Base-by-base conservation (phyloP, 1,140 invertebrate genomes). In the Drosophila insularis region DNA sequence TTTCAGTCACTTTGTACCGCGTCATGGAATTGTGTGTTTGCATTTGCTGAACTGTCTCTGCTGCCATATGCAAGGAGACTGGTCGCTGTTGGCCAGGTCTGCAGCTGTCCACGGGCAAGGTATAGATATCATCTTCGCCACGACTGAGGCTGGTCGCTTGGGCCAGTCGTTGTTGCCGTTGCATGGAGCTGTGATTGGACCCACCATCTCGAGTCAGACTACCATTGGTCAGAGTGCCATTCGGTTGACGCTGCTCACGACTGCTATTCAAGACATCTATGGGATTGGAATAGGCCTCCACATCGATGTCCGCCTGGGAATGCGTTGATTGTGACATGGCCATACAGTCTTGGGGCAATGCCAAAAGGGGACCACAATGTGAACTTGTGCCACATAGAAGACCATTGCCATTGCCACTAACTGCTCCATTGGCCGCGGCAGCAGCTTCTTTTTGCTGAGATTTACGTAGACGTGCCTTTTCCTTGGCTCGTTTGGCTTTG, bases 381-480 rank as follows among this genome's bases (percentile, higher is more conserved):
- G 82, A 74, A 54, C 67, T 74, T 43, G 68, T 68, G 71, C 71
- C 65, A 63, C 74, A 91, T 1, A 63, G 92, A 68, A 92, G 91
- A 85, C 62, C 27, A 27, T 27, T 90, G 76, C 68, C 91, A 85
- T 61, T 75, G 1, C 54, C 54, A 78, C 81, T 78, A 0, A 84
- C 90, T 56, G 92, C 92, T 58, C 92, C 92, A 80, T 86, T 81
- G 2, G 4, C 91, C 75, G 81, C 92, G 73, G 11, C 91, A 75
- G 89, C 92, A 68, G 70, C 92, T 81, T 90, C 89, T 70, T 74
- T 91, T 56, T 86, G 89, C 76, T 93, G 90, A n/a, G 90, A 86
- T 58, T 93, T 93, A 76, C 94, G 94, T 50, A 94, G 92, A 27
- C 95, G 90, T 40, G 95, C 95, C 81, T 94, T 96, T 76, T 95